A percentile compares a stretch with the other conserved stretches of the same genome.
Conservation (phyloP, 2,113 vertebrate genomes). For the Morone saxatilis region DNA sequence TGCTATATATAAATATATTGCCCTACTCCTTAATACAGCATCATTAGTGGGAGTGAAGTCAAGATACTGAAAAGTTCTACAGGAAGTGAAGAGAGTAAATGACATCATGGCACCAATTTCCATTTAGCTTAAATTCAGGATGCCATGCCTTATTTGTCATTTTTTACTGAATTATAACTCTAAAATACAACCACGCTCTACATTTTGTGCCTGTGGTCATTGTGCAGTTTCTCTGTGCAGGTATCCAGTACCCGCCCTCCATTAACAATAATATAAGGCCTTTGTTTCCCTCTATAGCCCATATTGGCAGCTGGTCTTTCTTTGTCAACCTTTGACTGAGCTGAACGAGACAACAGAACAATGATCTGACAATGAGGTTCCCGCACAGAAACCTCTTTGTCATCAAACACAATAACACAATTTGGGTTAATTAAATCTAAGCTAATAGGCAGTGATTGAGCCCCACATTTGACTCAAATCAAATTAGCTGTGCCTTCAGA, state of each 20-base stretch:
- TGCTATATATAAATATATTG: slow-evolving; percentile 4
- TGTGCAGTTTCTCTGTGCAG: slow-evolving; percentile 27
- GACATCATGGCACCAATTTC: neutral
- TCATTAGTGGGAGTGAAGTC: slow-evolving; percentile 16
- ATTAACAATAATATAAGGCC: slow-evolving; percentile 54
- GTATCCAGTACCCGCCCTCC: slow-evolving; percentile 45
- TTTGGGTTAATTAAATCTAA: slow-evolving; percentile 85
- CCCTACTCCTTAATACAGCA: neutral
- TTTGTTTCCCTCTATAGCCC: slow-evolving; percentile 51
- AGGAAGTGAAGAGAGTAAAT: too few species aligned
- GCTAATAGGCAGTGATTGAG: slow-evolving; percentile 83
- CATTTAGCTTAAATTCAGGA: neutral
- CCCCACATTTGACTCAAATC: slow-evolving; percentile 81
- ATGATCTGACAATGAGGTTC: slow-evolving; percentile 82
- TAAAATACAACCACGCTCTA: neutral
- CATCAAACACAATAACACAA: slow-evolving; percentile 84
- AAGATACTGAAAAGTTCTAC: neutral
- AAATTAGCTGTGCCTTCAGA: slow-evolving; percentile 79
- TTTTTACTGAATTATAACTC: neutral
- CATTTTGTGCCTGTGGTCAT: neutral
- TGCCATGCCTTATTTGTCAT: neutral
- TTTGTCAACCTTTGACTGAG: slow-evolving; percentile 77
- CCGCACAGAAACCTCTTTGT: slow-evolving; percentile 81
- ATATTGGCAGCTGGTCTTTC: slow-evolving; percentile 67
- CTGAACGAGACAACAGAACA: slow-evolving; percentile 79